A percentile compares a stretch with the other conserved stretches of the same genome.
Conservation (phyloP, 2,888 invertebrate genomes). For the Eupithecia tripunctaria region DNA sequence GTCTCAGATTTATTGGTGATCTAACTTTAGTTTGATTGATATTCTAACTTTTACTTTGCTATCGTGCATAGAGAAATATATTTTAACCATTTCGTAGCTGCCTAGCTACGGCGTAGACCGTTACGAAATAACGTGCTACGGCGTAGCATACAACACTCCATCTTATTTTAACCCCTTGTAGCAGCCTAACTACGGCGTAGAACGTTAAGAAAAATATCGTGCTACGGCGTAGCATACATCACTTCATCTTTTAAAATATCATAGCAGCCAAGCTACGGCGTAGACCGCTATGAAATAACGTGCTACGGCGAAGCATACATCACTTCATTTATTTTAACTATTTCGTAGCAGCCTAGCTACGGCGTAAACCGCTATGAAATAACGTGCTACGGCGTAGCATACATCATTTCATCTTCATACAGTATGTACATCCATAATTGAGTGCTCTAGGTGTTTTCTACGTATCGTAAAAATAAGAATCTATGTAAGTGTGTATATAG, state of each 20-base stretch:
- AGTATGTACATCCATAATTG: too few species aligned
- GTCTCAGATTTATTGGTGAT: constrained; percentile 14
- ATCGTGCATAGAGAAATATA: neutral
- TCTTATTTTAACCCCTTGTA: too few species aligned
- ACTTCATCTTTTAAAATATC: too few species aligned
- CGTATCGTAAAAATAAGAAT: neutral
- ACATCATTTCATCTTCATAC: too few species aligned
- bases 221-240: too few species aligned
- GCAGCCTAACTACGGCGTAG: too few species aligned
- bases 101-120: neutral
- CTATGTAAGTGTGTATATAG: too few species aligned
- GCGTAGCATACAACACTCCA: neutral
- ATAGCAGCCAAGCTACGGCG: too few species aligned
- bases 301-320: neutral
- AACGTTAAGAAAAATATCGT: too few species aligned
- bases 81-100: neutral
- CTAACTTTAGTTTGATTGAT: constrained; percentile 17
- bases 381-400: too few species aligned
- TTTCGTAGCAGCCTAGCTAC: neutral
- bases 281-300: neutral
- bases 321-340: too few species aligned
- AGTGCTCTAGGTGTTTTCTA: too few species aligned
- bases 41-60: neutral
- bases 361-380: neutral
- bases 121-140: neutral